Base-by-base conservation (phyloP, 2,888 invertebrate genomes). In the Acanthoscelides obtectus region DNA sequence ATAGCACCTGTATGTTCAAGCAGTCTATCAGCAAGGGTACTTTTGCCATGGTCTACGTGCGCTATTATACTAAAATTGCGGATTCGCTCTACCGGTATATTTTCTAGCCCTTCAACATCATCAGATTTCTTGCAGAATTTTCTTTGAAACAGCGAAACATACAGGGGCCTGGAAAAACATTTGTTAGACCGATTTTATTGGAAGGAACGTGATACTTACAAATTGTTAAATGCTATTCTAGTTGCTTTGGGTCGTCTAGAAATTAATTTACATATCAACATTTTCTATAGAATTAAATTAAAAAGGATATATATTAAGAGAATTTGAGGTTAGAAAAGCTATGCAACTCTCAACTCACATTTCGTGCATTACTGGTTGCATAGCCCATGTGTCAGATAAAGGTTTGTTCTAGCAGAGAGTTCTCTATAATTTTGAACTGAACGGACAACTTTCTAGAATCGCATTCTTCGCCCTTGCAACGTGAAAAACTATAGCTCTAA, bases 31-130 rank as follows among this genome's bases (percentile, higher is more conserved):
- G 99, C 98, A 72, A 99, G 86, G 0, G 99, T 99, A 84, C 97
- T 97, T 87, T 99, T 99, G 0, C 99, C 99, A 88, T 99, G 99
- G 85, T 99, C 99, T 0, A 99, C 95, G 86, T 99, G 99, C n/a
- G 99, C 99, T 75, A 99, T 96, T 80, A 99, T 98, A 85, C 97
- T 94, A 82, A 98, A 98, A 84, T 98, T 98, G 72, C 98, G 88
- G 66, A 97, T 96, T 76, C 85, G 82, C 75, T 88, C 87, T 20
- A 87, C 76, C 0, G 88, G 87, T 20, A 85, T 85, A 74, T 86
- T 76, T 67, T 79, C 74, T 69, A 80, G 80, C 74, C 81, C 79
- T 67, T 21, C 66, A 66, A 8, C 66, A 45, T 45, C 45, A 45
- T 45, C 45, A 45, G 12, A 45, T 45, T 45, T 3, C 17, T 45